These are phyloP conservation scores for Phylloscopus collybita DNA, from an alignment of 2,797 vertebrate genomes.

Conservation along the genomic window DNA sequence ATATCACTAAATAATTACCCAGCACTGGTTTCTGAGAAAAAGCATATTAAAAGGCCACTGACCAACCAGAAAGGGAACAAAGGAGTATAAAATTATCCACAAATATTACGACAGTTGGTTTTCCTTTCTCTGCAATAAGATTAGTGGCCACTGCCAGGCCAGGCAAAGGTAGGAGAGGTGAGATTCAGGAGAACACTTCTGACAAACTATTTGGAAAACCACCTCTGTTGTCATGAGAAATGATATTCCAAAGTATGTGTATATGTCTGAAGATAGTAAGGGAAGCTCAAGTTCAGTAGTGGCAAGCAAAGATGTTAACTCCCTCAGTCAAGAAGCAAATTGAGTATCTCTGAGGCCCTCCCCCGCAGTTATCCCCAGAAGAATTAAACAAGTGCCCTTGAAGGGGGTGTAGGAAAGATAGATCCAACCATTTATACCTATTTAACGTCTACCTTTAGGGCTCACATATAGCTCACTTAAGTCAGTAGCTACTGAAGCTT, in stretches of 20 bases:
- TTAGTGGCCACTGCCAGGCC: background rate
- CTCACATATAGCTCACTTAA: background rate
- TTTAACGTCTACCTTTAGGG: background rate
- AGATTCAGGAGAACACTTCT: background rate
- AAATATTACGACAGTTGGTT: background rate
- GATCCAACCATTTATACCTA: background rate
- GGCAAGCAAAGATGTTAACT: background rate
- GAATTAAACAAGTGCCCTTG: background rate
- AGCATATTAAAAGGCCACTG: background rate
- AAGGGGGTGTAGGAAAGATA: background rate
- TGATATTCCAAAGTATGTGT: background rate
- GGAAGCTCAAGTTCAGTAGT: background rate
- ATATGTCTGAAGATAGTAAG: background rate
- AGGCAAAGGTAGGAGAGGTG: background rate
- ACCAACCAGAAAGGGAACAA: background rate
- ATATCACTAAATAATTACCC: background rate
- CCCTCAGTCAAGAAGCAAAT: background rate
- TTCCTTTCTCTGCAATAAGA: background rate
- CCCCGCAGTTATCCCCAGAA: accelerated
- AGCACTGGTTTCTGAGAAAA: background rate
- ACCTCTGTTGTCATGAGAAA: background rate
- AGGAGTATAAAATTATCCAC: background rate
- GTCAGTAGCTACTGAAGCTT: background rate
- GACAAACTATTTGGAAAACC: background rate
- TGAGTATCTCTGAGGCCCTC: background rate